Percentiles rank a stretch among this genome's conserved stretches.
These are phyloP conservation scores for Theretra japonica DNA, from an alignment of 2,888 invertebrate species.

Conservation along the genomic window DNA sequence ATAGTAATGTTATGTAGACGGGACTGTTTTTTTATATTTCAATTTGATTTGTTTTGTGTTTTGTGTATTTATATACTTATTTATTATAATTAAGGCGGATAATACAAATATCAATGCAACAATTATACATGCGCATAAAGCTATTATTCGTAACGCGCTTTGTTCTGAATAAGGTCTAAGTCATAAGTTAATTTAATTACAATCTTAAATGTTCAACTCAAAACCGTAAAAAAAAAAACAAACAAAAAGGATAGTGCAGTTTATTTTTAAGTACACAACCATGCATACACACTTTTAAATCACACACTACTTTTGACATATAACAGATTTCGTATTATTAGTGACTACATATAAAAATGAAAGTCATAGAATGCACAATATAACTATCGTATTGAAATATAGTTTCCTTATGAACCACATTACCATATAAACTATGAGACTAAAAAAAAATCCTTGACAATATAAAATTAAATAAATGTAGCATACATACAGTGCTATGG, in stretches of 20 bases:
- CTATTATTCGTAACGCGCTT: too few relatives aligned
- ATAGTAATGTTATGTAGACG: too few relatives aligned
- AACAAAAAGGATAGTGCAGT: background rate
- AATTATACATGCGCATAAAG: too few relatives aligned
- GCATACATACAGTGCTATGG: background rate
- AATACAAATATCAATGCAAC: too few relatives aligned
- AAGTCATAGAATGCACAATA: too few relatives aligned
- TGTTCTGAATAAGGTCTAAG: too few relatives aligned
- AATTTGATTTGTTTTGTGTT: too few relatives aligned
- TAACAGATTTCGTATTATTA: background rate
- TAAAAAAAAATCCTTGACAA: background rate
- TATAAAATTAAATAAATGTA: background rate
- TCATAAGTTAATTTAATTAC: too few relatives aligned
- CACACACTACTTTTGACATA: background rate
- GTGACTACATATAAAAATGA: background rate
- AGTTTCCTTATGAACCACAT: background rate
- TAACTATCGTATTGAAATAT: too few relatives aligned
- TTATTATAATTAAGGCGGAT: too few relatives aligned
- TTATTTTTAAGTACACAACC: slow-evolving; percentile 13
- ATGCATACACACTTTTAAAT: slow-evolving; percentile 7
- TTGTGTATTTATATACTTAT: too few relatives aligned
- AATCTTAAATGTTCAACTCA: background rate
- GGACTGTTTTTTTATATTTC: too few relatives aligned
- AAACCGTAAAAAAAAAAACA: background rate
- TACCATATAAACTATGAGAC: background rate